Evolutionary conservation across 2,797 vertebrate genomes (phyloP), one percentile per base, ranked within the genome.

Genomic region (Natrix natrix): DNA sequence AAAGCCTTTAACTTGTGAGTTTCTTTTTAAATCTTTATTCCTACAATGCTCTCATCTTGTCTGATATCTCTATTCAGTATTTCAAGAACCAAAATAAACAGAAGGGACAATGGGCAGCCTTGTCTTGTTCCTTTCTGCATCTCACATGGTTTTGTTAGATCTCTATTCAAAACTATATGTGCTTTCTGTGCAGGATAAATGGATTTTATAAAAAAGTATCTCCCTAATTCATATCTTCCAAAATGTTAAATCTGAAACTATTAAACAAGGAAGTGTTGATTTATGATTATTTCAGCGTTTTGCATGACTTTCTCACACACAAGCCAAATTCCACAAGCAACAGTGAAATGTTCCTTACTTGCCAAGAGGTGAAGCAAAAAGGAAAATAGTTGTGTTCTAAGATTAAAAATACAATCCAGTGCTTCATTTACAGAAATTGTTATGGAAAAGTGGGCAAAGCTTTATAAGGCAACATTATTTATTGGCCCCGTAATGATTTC

Each of bases 221-320:
- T 74, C 69, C 69, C n/a, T 20, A 74, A 74, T 37, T 74, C 69
- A 17, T 74, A 37, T 74, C 14, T 74, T 37, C 32, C 16, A 74
- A 37, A 74, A 74, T 37, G 16, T 74, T 74, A 74, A 32, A 74
- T 74, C 16, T 8, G 5, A 74, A 37, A 74, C 16, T 74, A 74
- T 74, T 37, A 74, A 74, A 32, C n/a, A 74, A 37, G 16, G n/a
- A 69, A 69, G n/a, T 32, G 6, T 74, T 37, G 96, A 96, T 96
- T 95, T 95, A 94, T 93, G 95, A 96, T 96, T 95, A 95, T 96
- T 91, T 92, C 88, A 93, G 92, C 61, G 88, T 92, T 96, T 96
- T 93, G 91, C 94, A 88, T 22, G 93, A 93, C 93, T 94, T 94
- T 96, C 94, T 94, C 92, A 12, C 57, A 48, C 90, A 92, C 78